Evolutionary conservation across 1,140 invertebrate genomes (phyloP).

Genomic region (Micrasema minimum): DNA sequence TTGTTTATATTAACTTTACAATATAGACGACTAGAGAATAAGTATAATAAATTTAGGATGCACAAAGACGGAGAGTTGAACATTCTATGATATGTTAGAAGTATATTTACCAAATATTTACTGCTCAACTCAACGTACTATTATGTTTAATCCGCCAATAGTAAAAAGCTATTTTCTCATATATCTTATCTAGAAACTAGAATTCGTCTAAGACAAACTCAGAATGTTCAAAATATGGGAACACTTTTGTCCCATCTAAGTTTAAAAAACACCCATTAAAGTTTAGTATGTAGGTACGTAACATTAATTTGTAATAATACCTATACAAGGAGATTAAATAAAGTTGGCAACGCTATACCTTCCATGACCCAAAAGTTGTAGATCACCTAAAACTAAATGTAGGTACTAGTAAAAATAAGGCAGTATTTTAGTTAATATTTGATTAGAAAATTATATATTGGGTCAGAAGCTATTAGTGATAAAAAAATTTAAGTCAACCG

Average conservation of each 20-base stretch:
- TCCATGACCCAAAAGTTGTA: slow-evolving; percentile 50
- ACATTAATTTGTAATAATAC: slow-evolving; percentile 43
- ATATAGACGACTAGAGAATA: slow-evolving; percentile 26
- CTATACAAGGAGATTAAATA: slow-evolving; percentile 48
- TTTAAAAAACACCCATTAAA: slow-evolving; percentile 51
- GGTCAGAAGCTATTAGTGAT: slow-evolving; percentile 31
- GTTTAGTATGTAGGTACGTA: slow-evolving; percentile 46
- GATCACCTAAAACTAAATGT: slow-evolving; percentile 52
- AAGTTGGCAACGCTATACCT: slow-evolving; percentile 50
- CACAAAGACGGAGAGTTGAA: slow-evolving; percentile 11
- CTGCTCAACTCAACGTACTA: slow-evolving; percentile 15
- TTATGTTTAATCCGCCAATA: slow-evolving; percentile 19
- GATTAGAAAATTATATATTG: slow-evolving; percentile 24
- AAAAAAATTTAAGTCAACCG: slow-evolving; percentile 33
- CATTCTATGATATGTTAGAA: not conserved
- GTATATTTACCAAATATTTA: not conserved
- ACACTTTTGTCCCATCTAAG: slow-evolving; percentile 40
- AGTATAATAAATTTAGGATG: slow-evolving; percentile 16
- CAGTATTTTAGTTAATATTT: slow-evolving; percentile 37
- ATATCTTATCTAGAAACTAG: slow-evolving; percentile 33
- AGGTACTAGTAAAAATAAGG: slow-evolving; percentile 50
- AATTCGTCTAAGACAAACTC: slow-evolving; percentile 33
- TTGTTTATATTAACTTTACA: slow-evolving; percentile 20
- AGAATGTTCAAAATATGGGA: slow-evolving; percentile 15
- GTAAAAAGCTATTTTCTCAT: slow-evolving; percentile 28